phyloP scores from a whole-genome alignment of 2,797 vertebrate species.

The Rhinogobio ventralis region DNA sequence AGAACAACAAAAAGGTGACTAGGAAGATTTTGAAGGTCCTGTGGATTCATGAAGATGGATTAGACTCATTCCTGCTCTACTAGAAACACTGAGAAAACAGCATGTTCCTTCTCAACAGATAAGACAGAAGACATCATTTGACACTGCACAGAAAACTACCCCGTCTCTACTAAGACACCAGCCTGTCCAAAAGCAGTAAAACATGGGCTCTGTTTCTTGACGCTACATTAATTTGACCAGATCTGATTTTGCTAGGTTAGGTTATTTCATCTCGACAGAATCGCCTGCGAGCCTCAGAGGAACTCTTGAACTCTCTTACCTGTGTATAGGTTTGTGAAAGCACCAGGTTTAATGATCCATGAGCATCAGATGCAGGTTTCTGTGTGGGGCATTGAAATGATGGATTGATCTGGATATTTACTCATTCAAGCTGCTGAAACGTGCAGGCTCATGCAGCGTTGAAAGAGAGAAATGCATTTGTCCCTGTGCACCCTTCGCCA shows the following conservation, averaged over 20 bases:
- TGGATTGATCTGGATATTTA: constrained; percentile 31
- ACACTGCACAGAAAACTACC: not conserved
- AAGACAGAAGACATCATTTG: constrained; percentile 24
- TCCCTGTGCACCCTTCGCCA: not conserved
- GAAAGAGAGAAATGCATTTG: not conserved
- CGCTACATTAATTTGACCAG: constrained; percentile 2
- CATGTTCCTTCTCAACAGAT: constrained; percentile 29
- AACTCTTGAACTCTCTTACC: constrained; percentile 13
- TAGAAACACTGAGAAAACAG: constrained; percentile 44
- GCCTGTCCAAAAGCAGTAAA: constrained; percentile 26
- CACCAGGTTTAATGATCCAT: constrained; percentile 33
- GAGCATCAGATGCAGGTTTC: constrained; percentile 18
- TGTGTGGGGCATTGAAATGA: constrained; percentile 21
- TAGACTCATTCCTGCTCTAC: constrained; percentile 36
- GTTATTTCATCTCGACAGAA: not conserved
- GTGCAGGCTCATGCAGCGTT: not conserved
- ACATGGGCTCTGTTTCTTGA: not conserved
- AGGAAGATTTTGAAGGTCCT: constrained; percentile 22
- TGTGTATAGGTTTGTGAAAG: constrained; percentile 29
- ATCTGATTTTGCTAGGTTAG: constrained; percentile 19
- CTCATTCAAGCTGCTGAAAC: constrained; percentile 33
- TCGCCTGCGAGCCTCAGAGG: not conserved
- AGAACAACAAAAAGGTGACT: not conserved
- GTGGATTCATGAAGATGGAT: constrained; percentile 44
- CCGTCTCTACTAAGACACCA: not conserved